Base-by-base conservation (phyloP, 1,140 invertebrate genomes). In the Vanessa tameamea region DNA sequence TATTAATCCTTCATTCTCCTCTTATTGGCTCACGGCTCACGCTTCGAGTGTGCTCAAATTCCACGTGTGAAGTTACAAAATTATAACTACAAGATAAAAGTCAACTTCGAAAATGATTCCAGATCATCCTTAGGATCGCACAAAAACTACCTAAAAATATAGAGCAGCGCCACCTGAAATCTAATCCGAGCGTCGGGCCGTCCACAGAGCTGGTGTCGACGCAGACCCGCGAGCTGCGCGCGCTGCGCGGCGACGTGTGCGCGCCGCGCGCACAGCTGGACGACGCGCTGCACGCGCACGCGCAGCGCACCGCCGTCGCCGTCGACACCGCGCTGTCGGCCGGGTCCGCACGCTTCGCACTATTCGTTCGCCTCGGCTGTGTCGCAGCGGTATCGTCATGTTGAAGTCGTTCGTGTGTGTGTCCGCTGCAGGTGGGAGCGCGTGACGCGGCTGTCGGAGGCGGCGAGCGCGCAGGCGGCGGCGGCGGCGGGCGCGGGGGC, bases 401-500 rank as follows among this genome's bases (percentile, higher is more conserved):
- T 20, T 20, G 20, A 20, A 20, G 20, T 20, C 20, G 20, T 20
- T 1, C 20, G 20, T 20, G 51, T 43, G 51, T 43, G n/a, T 20
- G 51, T n/a, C n/a, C 8, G 23, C 11, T 13, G 7, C 64, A 91
- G 89, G 0, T 89, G 87, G 87, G 87, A 89, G 77, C 84, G 89
- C 47, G 83, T 87, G 3, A 59, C 81, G 11, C 81, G 81, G 0
- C 66, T 79, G 47, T 84, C 73, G 87, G 79, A 87, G 92, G 70
- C 81, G 82, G 84, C 83, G 82, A 66, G 86, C 91, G 86, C 88
- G 79, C 82, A 87, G 71, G 84, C 94, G 14, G 82, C 89, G 26
- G 64, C 80, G 43, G 89, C 90, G 64, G 87, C 90, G 8, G 86
- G 90, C 37, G 87, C 94, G 84, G 87, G 94, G 75, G 85, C 94